phyloP scores from a whole-genome alignment of 2,113 vertebrate genomes.

The Thalassarche chlororhynchos region DNA sequence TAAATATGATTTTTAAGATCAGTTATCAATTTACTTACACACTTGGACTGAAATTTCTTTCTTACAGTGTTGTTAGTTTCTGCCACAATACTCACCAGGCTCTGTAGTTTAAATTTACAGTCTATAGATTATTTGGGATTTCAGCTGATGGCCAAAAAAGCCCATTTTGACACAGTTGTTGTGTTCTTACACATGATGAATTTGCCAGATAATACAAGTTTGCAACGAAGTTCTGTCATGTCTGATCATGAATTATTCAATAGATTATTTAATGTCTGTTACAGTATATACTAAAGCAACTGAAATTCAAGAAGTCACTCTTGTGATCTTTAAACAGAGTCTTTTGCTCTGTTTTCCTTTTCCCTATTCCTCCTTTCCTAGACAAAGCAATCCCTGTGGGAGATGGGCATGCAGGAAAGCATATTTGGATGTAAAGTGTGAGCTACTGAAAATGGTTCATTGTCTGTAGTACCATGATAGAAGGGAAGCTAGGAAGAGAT shows the following conservation, averaged over 20 bases:
- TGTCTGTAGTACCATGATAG: not conserved
- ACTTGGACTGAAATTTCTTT: not conserved
- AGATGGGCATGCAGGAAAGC: not conserved
- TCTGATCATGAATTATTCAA: not conserved
- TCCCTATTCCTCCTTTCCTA: not conserved
- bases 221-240: not conserved
- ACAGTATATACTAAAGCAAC: not conserved
- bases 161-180: not conserved
- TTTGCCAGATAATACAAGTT: not conserved
- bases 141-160: not conserved
- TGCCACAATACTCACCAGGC: not conserved
- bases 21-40: not conserved
- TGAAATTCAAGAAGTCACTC: not conserved
- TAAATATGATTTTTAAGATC: not conserved
- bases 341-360: not conserved
- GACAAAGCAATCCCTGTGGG: not conserved
- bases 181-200: not conserved
- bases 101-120: not conserved
- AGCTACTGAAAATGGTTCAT: not conserved
- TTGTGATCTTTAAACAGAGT: not conserved
- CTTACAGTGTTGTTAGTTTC: not conserved
- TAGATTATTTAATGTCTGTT: not conserved
- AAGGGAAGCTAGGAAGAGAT: not conserved
- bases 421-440: not conserved
- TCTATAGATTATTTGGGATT: not conserved